These are phyloP conservation scores for Cenopis cana DNA, from an alignment of 2,888 invertebrate genomes.

Conservation along the genomic window DNA sequence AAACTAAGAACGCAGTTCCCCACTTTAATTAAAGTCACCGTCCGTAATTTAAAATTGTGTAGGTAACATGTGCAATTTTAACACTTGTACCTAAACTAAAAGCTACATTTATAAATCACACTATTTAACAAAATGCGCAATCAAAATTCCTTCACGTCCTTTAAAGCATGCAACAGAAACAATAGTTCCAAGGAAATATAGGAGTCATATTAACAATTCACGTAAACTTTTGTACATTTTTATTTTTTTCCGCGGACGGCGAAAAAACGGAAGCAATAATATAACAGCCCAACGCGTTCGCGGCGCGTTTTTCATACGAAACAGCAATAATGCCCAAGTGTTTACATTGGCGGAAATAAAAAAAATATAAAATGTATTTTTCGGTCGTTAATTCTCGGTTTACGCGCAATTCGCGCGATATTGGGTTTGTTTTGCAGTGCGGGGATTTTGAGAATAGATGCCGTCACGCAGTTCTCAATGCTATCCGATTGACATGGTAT, in stretches of 20 bases:
- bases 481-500: no score
- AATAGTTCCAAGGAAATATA: slow-evolving; percentile 43
- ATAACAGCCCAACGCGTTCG: slow-evolving; percentile 38
- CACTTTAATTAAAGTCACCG: background rate
- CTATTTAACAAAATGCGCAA: slow-evolving; percentile 1
- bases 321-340: slow-evolving; percentile 43
- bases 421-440: background rate
- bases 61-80: background rate
- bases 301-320: slow-evolving; percentile 43
- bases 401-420: slow-evolving; percentile 17
- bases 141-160: slow-evolving; percentile 32
- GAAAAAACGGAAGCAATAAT: slow-evolving; percentile 42
- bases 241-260: slow-evolving; percentile 31
- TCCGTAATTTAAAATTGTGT: background rate
- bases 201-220: slow-evolving; percentile 42
- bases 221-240: slow-evolving; percentile 35
- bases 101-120: background rate
- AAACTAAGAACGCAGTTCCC: background rate
- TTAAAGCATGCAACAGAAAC: slow-evolving; percentile 32
- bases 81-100: slow-evolving; percentile 11
- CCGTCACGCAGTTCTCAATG: background rate
- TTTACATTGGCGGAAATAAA: slow-evolving; percentile 43
- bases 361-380: slow-evolving; percentile 43
- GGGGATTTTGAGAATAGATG: background rate
- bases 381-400: slow-evolving; percentile 26